phyloP scores from a whole-genome alignment of 2,113 vertebrate species.

The Tyrannus savana region DNA sequence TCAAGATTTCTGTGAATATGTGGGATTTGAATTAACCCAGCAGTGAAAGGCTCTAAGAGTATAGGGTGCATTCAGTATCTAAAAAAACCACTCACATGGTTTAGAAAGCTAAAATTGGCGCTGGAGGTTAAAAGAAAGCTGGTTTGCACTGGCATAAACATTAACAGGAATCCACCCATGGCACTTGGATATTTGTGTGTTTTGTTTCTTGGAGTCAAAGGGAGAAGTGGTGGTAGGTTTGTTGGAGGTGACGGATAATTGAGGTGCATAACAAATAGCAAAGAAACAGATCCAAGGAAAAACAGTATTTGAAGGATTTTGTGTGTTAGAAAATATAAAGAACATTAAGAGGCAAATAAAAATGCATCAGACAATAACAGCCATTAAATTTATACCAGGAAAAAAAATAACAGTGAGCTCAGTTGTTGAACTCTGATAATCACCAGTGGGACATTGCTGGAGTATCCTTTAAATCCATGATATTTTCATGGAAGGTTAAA shows the following conservation, averaged over 20 bases:
- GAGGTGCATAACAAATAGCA: background rate
- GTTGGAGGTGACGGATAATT: background rate
- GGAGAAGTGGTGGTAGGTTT: background rate
- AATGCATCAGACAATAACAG: background rate
- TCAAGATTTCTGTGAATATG: constrained; percentile 55
- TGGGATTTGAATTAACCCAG: background rate
- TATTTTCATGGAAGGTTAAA: background rate
- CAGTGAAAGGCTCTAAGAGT: background rate
- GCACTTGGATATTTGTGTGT: background rate
- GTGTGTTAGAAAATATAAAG: background rate
- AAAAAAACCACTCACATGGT: background rate
- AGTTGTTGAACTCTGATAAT: background rate
- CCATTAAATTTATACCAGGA: background rate
- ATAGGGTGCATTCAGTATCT: background rate
- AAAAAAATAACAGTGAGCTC: background rate
- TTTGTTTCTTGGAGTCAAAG: background rate
- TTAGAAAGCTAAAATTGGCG: background rate
- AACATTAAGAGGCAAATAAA: background rate
- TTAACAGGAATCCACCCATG: background rate
- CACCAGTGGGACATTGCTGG: background rate
- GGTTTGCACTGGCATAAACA: background rate
- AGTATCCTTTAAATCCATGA: background rate
- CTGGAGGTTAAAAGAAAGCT: background rate
- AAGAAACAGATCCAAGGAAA: background rate
- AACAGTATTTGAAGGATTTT: background rate